Evolutionary conservation across 2,888 invertebrate species (phyloP).

Genomic region (Drosophila neonasuta): DNA sequence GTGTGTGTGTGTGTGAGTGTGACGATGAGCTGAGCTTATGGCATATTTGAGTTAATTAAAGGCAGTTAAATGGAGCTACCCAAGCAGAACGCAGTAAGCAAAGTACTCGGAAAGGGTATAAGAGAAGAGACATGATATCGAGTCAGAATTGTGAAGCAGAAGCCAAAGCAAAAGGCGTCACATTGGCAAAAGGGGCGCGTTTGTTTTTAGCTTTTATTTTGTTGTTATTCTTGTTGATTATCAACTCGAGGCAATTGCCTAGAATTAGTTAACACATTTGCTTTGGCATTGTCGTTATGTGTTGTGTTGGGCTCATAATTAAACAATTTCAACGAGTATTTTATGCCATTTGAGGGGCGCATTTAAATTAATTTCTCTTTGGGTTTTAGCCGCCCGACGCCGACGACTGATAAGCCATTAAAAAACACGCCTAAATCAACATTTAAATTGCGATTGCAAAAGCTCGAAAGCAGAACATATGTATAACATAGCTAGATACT

Average conservation of each 20-base stretch:
- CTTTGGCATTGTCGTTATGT: constrained; percentile 22
- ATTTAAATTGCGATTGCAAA: constrained; percentile 75
- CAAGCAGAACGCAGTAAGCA: constrained; percentile 32
- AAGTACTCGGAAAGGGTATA: constrained; percentile 21
- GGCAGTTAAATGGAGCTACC: constrained; percentile 3
- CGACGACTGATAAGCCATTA: constrained; percentile 51
- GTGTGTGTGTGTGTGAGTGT: background rate
- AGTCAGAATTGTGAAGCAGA: constrained; percentile 22
- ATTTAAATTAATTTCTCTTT: constrained; percentile 73
- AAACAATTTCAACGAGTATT: constrained; percentile 66
- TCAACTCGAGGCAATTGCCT: constrained; percentile 64
- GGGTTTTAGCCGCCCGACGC: constrained; percentile 52
- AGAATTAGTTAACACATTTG: constrained; percentile 74
- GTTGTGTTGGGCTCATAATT: constrained; percentile 62
- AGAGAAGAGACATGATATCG: constrained; percentile 19
- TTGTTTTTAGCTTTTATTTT: constrained; percentile 24
- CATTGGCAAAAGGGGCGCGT: constrained; percentile 37
- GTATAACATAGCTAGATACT: constrained; percentile 6
- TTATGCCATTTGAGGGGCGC: constrained; percentile 56
- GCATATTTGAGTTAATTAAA: constrained; percentile 8
- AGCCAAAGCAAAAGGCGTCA: constrained; percentile 25
- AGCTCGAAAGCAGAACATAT: constrained; percentile 21
- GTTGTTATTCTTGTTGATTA: constrained; percentile 40
- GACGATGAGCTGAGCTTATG: constrained; percentile 7
- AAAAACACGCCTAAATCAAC: constrained; percentile 76